A percentile compares a stretch with the other conserved stretches of the same genome.
Evolutionary conservation across 2,113 vertebrate genomes (phyloP).

Genomic region (Lucifuga dentata): DNA sequence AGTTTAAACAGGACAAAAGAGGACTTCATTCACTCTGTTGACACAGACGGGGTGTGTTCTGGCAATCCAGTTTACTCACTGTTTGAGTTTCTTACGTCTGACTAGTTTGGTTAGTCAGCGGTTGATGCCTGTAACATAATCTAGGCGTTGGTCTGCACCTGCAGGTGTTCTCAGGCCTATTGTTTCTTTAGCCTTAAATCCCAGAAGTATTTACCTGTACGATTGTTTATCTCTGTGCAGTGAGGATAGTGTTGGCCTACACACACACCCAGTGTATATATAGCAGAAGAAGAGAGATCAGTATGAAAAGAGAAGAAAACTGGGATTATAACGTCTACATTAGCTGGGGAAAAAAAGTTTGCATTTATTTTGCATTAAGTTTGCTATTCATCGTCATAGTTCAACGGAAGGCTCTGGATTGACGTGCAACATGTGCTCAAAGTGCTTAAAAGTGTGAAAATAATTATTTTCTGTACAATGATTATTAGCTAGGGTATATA

Average conservation of each 20-base stretch:
- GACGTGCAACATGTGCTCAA: no score
- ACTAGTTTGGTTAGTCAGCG: constrained; percentile 53
- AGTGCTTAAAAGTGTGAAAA: no score
- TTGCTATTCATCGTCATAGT: no score
- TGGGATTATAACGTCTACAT: no score
- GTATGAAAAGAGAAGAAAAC: no score
- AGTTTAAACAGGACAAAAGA: neutral
- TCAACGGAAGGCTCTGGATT: no score
- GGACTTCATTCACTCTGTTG: neutral
- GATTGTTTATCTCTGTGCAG: neutral
- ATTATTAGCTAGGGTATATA: no score
- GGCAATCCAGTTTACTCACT: constrained; percentile 18
- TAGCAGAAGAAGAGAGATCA: no score
- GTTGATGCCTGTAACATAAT: neutral
- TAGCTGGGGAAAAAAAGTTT: no score
- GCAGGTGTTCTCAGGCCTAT: neutral
- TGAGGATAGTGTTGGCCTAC: neutral
- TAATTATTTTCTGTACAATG: no score
- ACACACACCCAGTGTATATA: neutral
- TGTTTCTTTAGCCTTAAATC: neutral
- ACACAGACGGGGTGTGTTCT: constrained; percentile 29
- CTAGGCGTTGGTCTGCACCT: neutral
- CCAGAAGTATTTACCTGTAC: no score
- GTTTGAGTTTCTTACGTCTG: constrained; percentile 4
- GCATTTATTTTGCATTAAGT: no score